Base-by-base conservation (phyloP, 92 coral and sea anemone species). In the Muricea muricata region DNA sequence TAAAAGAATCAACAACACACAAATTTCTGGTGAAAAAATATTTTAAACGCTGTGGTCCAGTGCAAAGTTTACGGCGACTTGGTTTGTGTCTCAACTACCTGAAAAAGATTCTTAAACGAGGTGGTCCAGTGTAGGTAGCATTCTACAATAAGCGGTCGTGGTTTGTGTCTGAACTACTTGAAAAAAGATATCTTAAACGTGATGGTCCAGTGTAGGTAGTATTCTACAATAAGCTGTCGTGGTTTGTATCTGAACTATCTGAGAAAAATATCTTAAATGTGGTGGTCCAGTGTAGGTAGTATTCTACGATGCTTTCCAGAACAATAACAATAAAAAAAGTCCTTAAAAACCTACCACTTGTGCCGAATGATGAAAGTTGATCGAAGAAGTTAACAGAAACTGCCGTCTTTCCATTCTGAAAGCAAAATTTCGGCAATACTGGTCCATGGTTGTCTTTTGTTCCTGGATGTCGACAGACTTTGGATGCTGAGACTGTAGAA, bases 321-420 rank as follows among this genome's bases (percentile, higher is more conserved):
- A 37, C 4, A 37, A 37, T 37, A 37, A 4, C 42, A 37, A 37
- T 4, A 40, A 33, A 33, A 28, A 65, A 18, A 23, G 7, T 6
- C 1, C 34, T 25, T 32, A 0, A 0, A 25, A 6, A 58, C 89
- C 78, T 90, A 96, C 99, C 79, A 86, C 91, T 14, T 88, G 89
- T 39, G 99, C 88, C 72, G 89, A 85, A 73, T 89, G 92, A 83
- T 96, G 95, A 70, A 96, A 96, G 32, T 72, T 93, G 28, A 88
- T 50, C 18, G 99, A 90, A 28, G 92, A 67, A 48, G 87, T 40
- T 32, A 93, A 91, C 65, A 96, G 72, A 28, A 93, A 97, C 56
- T 93, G 87, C 14, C 99, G 92, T 45, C 92, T 91, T 77, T 93
- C 94, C 99, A 96, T 96, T 79, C 98, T 91, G 80, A 93, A 86